Evolutionary conservation across 2,113 vertebrate genomes (phyloP), one percentile per base, ranked within the genome.

Genomic region (Paramisgurnus dabryanus): DNA sequence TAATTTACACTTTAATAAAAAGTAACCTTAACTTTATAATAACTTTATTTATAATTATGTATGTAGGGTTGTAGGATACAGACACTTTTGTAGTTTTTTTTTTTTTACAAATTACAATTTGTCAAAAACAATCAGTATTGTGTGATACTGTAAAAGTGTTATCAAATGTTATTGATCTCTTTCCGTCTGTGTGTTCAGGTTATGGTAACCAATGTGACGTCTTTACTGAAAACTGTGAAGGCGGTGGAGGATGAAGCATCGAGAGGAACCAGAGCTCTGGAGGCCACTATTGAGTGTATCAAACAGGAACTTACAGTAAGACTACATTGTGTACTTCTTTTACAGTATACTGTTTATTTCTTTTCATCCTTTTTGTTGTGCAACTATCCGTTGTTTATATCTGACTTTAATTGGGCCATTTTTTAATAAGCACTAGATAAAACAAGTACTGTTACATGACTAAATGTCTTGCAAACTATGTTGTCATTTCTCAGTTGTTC

Each of bases 161-260:
- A 57, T 57, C 17, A 13, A 58, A 34, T 58, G 6, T 18, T 18
- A 18, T 7, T 18, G 55, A 58, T 18, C n/a, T 45, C 27, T 34
- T 3, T 78, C 2, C 47, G n/a, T 13, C 7, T 61, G 0, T 78
- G 34, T 77, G 11, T 82, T 86, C 86, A 99, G 97, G 96, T 99
- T 78, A 99, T 99, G 97, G 97, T 99, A 82, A 98, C 97, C 80
- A 99, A 99, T 12, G 97, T 99, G 83, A 99, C 97, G 4, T 98
- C 95, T 0, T 95, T 99, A 79, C 92, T 99, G 85, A 99, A 99
- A 92, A 99, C 97, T 0, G 97, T 99, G 85, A 99, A 99, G 91
- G 97, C 97, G 0, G 97, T 99, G 60, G 97, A 99, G 90, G 97
- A 99, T 58, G 97, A 98, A 90, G 97, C 97, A n/a, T 98, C 97